Conservation (phyloP, 2,113 vertebrate genomes). For the Ctenodactylus gundi region DNA sequence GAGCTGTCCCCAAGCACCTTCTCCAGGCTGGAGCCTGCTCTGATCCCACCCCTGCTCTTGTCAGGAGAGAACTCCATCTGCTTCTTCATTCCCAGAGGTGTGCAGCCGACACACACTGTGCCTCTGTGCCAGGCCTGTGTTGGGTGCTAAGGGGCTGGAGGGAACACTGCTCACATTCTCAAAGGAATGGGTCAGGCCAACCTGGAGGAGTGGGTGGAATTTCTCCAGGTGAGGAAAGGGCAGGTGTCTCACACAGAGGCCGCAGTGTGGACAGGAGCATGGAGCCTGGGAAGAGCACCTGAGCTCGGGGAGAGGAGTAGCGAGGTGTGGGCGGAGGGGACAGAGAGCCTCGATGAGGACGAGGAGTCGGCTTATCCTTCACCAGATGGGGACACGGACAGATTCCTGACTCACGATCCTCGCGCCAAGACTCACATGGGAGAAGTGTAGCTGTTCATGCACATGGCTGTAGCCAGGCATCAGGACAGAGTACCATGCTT, state of each 20-base stretch:
- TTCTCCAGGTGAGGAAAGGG: neutral
- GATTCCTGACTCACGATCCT: neutral
- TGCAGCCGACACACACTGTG: neutral
- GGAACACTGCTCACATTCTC: neutral
- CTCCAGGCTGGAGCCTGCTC: neutral
- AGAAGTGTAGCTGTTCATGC: neutral
- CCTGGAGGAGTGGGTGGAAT: neutral
- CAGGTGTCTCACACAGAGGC: neutral
- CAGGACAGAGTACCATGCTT: neutral
- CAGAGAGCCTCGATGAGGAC: neutral
- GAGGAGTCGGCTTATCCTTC: neutral
- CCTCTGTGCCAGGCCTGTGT: neutral
- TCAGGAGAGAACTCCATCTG: neutral
- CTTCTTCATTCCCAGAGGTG: neutral
- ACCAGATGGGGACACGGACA: neutral
- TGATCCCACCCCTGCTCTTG: fast-evolving
- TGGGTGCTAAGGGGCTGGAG: neutral
- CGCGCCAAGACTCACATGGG: neutral
- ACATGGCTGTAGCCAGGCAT: neutral
- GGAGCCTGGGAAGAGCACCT: neutral
- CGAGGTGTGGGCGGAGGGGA: neutral
- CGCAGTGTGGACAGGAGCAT: neutral
- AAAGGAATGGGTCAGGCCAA: neutral
- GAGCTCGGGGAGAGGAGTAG: neutral
- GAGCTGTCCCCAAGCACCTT: neutral